Percentiles rank a stretch among this genome's conserved stretches.
Evolutionary conservation across 2,797 vertebrate genomes (phyloP).

Genomic region (Enteromius paludinosus): DNA sequence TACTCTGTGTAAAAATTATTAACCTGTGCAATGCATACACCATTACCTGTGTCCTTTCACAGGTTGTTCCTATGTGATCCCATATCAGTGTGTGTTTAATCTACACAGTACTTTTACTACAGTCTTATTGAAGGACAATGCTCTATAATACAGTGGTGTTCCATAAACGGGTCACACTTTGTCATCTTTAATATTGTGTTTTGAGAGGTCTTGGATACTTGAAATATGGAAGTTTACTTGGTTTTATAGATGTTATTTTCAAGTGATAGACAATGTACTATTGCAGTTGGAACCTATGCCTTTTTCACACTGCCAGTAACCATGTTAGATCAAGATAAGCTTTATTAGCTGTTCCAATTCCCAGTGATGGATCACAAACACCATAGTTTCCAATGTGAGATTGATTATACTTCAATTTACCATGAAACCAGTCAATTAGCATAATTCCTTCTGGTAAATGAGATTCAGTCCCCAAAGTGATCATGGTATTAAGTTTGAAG

Average conservation of each 20-base stretch:
- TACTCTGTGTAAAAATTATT: constrained; percentile 77
- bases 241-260: constrained; percentile 13
- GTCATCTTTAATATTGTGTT: constrained; percentile 10
- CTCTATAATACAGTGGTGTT: constrained; percentile 14
- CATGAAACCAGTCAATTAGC: neutral
- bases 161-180: constrained; percentile 18
- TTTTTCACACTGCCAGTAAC: neutral
- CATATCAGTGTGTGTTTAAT: constrained; percentile 30
- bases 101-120: constrained; percentile 1
- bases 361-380: neutral
- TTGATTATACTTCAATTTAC: neutral
- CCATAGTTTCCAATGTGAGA: neutral
- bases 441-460: neutral
- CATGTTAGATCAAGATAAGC: neutral
- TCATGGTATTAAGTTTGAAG: too few species aligned
- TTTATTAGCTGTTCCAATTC: neutral
- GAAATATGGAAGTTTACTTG: neutral
- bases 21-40: constrained; percentile 75
- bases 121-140: neutral
- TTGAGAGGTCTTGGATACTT: constrained; percentile 38
- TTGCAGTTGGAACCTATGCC: neutral
- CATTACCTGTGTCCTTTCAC: constrained; percentile 67
- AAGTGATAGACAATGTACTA: constrained; percentile 34
- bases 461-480: neutral
- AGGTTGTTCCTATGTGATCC: neutral